Percentiles rank a stretch among this genome's conserved stretches.
Evolutionary conservation across 2,888 invertebrate genomes (phyloP).

Genomic region (Orthosia incerta): DNA sequence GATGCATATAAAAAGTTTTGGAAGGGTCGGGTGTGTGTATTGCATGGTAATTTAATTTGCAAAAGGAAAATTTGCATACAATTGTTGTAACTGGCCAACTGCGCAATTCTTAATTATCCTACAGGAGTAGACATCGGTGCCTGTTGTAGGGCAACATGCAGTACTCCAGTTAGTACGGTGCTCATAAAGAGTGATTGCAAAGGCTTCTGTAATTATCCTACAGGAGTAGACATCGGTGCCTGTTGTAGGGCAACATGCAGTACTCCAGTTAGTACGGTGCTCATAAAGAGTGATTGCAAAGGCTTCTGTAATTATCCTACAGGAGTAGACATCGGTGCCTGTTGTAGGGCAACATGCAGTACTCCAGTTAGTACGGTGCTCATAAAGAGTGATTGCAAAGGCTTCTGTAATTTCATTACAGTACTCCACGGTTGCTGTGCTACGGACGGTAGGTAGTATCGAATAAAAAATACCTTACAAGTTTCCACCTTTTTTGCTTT

Average conservation of each 20-base stretch:
- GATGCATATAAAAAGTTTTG: conserved; percentile 21
- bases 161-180: no score
- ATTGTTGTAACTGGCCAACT: conserved; percentile 3
- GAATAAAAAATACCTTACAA: neutral
- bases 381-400: no score
- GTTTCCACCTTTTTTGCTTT: neutral
- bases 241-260: no score
- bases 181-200: no score
- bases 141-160: neutral
- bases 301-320: neutral
- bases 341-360: no score
- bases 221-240: neutral
- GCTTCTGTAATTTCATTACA: no score
- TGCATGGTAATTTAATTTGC: conserved; percentile 16
- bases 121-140: neutral
- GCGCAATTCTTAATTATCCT: conserved; percentile 2
- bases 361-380: no score
- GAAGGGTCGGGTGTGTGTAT: neutral
- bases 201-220: neutral
- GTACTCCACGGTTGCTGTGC: no score
- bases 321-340: neutral
- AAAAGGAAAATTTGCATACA: conserved; percentile 11
- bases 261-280: no score
- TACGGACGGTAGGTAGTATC: no score
- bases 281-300: no score